Percentiles rank a stretch among this genome's conserved stretches.
Conservation (phyloP, 2,113 vertebrate species). For the Rhinoderma darwinii region DNA sequence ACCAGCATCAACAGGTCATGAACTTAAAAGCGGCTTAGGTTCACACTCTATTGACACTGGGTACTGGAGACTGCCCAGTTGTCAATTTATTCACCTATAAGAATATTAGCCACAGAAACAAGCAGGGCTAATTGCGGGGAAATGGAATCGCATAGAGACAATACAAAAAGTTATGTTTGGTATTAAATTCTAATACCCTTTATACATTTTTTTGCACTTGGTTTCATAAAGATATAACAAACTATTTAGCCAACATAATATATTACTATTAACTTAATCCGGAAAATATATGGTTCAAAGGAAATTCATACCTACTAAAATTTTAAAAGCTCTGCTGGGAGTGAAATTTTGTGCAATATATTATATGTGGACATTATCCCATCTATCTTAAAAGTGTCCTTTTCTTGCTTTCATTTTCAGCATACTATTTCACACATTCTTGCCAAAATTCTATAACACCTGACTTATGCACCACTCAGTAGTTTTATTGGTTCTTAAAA, state of each 20-base stretch:
- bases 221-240: slow-evolving; percentile 37
- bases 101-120: no score
- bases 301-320: slow-evolving; percentile 47
- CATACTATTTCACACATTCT: slow-evolving; percentile 17
- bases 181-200: neutral
- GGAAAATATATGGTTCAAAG: slow-evolving; percentile 31
- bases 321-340: slow-evolving; percentile 49
- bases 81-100: no score
- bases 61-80: no score
- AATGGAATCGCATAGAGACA: no score
- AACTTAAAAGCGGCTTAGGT: no score
- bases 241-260: slow-evolving; percentile 41
- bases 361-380: slow-evolving; percentile 30
- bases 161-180: neutral
- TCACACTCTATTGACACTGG: no score
- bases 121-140: no score
- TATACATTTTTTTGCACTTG: slow-evolving; percentile 15
- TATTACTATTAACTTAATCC: slow-evolving; percentile 47
- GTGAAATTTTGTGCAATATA: slow-evolving; percentile 35
- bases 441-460: slow-evolving; percentile 15
- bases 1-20: no score
- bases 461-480: slow-evolving; percentile 32
- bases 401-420: neutral
- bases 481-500: slow-evolving; percentile 36
- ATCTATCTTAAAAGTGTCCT: slow-evolving; percentile 15